Evolutionary conservation across 2,113 vertebrate genomes (phyloP).

Genomic region (Salvelinus fontinalis): DNA sequence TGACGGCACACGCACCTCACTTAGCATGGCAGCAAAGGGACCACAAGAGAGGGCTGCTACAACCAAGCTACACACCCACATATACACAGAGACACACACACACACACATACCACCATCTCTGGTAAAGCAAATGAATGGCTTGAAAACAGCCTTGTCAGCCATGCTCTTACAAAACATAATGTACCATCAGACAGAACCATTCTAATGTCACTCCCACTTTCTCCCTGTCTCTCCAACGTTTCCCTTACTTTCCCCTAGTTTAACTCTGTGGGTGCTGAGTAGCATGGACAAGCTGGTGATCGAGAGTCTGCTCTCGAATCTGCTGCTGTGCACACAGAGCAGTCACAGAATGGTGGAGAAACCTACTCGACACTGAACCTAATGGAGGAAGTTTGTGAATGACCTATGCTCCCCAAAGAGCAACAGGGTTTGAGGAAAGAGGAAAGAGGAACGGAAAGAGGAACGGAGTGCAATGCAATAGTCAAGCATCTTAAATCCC

Average conservation of each 20-base stretch:
- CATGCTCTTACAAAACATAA: slow-evolving; percentile 19
- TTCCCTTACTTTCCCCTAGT: neutral
- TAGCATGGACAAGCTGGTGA: neutral
- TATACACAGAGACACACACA: no score
- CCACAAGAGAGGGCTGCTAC: slow-evolving; percentile 15
- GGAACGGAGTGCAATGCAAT: no score
- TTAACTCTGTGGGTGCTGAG: neutral
- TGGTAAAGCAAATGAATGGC: slow-evolving; percentile 36
- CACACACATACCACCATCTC: slow-evolving; percentile 15
- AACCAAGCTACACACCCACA: neutral
- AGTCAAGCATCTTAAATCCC: neutral
- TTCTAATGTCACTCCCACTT: neutral
- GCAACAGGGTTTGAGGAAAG: no score
- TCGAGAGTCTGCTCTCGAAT: neutral
- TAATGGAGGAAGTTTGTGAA: no score
- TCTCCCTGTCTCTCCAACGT: neutral
- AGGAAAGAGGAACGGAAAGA: no score
- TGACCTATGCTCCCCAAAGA: no score
- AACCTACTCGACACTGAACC: no score
- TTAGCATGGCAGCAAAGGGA: slow-evolving; percentile 17
- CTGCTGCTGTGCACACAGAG: neutral
- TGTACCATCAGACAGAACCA: neutral
- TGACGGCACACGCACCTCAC: neutral
- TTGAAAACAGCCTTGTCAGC: slow-evolving; percentile 40
- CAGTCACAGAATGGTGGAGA: no score